Evolutionary conservation across 2,797 vertebrate genomes (phyloP).

Genomic region (Hephaestus fuliginosus): DNA sequence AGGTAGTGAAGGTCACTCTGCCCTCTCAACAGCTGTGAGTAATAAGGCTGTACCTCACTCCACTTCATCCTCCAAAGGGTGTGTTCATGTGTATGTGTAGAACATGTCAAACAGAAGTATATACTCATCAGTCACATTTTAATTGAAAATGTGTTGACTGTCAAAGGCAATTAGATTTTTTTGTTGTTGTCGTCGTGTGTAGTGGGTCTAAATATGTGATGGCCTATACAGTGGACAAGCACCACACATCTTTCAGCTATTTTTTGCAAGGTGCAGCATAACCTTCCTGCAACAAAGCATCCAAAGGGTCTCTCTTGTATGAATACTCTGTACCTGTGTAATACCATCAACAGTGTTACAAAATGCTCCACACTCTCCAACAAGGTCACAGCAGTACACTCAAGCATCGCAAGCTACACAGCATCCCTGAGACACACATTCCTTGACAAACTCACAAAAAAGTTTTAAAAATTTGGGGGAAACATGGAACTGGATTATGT

Average conservation of each 20-base stretch:
- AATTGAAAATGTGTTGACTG: not conserved
- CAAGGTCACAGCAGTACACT: not conserved
- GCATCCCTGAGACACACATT: too few species aligned
- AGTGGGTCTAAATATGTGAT: not conserved
- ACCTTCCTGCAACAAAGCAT: not conserved
- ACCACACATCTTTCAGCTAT: not conserved
- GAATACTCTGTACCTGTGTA: not conserved
- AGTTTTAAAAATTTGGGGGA: not conserved
- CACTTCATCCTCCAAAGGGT: not conserved
- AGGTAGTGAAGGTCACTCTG: constrained; percentile 23
- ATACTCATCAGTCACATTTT: not conserved
- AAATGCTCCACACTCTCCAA: not conserved
- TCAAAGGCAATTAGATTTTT: not conserved
- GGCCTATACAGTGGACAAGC: not conserved
- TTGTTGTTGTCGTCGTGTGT: not conserved
- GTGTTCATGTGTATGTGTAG: not conserved
- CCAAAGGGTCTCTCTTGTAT: not conserved
- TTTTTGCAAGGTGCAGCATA: not conserved
- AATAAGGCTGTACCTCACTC: not conserved
- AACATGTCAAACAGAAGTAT: not conserved
- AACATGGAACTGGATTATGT: not conserved
- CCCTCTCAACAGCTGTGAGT: constrained; percentile 9
- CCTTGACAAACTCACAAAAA: too few species aligned
- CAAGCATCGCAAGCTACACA: too few species aligned
- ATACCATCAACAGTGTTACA: not conserved